Conservation (phyloP, 2,888 invertebrate species). For the Drosophila algonquin region DNA sequence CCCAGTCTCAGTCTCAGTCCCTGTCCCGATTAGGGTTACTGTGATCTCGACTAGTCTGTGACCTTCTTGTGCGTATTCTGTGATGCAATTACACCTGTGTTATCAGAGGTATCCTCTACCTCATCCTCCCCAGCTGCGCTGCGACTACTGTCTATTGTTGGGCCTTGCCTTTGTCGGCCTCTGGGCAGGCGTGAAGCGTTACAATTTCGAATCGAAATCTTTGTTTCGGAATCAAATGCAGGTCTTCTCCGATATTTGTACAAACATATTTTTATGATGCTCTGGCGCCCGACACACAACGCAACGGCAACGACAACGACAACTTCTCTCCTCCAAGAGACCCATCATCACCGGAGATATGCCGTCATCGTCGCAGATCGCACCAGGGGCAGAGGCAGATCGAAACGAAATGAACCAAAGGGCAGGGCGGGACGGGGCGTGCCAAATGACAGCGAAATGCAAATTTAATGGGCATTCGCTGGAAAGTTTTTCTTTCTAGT, state of each 20-base stretch:
- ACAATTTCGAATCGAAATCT: constrained; percentile 58
- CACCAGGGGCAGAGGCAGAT: neutral
- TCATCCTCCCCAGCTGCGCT: constrained; percentile 51
- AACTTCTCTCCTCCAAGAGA: constrained; percentile 2
- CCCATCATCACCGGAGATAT: constrained; percentile 40
- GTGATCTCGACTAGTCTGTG: constrained; percentile 2
- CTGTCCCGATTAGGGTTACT: neutral
- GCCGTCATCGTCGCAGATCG: constrained; percentile 37
- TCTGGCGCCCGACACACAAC: constrained; percentile 55
- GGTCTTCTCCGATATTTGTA: constrained; percentile 53
- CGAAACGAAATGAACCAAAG: constrained; percentile 15
- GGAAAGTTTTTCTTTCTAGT: constrained; percentile 65
- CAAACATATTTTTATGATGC: constrained; percentile 62
- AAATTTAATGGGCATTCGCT: constrained; percentile 54
- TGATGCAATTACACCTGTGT: constrained; percentile 73
- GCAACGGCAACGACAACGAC: neutral
- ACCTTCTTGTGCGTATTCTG: constrained; percentile 36
- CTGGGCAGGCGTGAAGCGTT: constrained; percentile 71
- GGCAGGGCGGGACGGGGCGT: constrained; percentile 27
- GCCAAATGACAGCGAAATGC: constrained; percentile 62
- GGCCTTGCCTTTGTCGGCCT: constrained; percentile 59
- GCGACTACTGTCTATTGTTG: constrained; percentile 51
- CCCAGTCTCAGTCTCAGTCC: no score
- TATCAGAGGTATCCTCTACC: constrained; percentile 31
- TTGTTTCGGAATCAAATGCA: constrained; percentile 53